Percentiles rank a stretch among this genome's conserved stretches.
phyloP scores from a whole-genome alignment of 2,797 vertebrate species.

The Cuculus canorus region DNA sequence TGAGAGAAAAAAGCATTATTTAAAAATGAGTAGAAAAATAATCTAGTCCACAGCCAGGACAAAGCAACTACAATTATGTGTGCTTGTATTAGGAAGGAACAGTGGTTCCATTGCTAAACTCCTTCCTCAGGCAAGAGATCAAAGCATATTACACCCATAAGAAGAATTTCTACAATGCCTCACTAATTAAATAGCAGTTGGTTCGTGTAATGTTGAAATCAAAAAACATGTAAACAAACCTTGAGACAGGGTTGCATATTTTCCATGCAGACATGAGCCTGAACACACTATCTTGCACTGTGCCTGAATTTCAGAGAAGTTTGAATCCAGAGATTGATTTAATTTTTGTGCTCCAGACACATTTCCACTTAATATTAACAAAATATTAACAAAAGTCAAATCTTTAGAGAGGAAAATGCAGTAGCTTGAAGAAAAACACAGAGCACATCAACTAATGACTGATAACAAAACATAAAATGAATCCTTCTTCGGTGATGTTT shows the following conservation, averaged over 20 bases:
- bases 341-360: neutral
- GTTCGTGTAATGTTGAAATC: conserved; percentile 43
- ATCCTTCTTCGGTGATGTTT: neutral
- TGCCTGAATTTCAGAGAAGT: neutral
- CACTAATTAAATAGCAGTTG: conserved; percentile 54
- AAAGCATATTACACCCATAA: conserved; percentile 56
- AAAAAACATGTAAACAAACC: conserved; percentile 51
- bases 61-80: conserved; percentile 13
- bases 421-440: neutral
- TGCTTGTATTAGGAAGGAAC: conserved; percentile 16
- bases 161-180: conserved; percentile 60
- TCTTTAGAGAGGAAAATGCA: neutral
- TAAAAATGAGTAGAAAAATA: conserved; percentile 1
- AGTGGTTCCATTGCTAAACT: conserved; percentile 46
- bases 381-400: neutral
- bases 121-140: conserved; percentile 55
- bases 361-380: neutral
- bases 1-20: neutral
- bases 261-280: conserved; percentile 32
- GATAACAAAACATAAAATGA: neutral
- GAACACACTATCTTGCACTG: neutral
- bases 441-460: neutral
- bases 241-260: conserved; percentile 32
- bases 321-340: neutral
- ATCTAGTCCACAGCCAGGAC: neutral